Evolutionary conservation across 1,140 invertebrate species (phyloP), one percentile per base, ranked within the genome.

Genomic region (Lucilia sericata): DNA sequence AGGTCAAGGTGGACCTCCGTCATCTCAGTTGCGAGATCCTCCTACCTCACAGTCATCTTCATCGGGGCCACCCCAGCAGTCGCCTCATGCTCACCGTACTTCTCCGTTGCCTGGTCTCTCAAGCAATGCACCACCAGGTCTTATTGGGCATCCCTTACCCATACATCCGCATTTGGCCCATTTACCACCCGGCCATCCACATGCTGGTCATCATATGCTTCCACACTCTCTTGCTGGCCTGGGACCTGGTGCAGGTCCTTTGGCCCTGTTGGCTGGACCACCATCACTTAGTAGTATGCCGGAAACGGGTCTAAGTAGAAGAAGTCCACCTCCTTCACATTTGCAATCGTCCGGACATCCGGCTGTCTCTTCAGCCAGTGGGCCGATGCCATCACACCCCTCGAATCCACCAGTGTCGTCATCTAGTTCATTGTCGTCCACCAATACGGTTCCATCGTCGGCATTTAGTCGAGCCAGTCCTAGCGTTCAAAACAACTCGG

Each of bases 401-500:
- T 65, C 55, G 19, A 51, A 74, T 12, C 83, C 75, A 0, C 47
- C 83, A 36, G 86, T 86, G 80, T 87, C 88, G 49, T 85, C 86
- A 47, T 86, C 88, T 17, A 86, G 84, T 84, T 82, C 87, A 34
- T 55, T 85, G 10, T 86, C 86, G 49, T 88, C 86, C 82, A 89
- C 90, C 84, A 86, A 85, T 17, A 91, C 90, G 83, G 89, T 90
- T 86, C 89, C 89, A 84, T 91, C 89, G 74, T 91, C 90, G 70
- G 90, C 90, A 85, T 91, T 91, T 82, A 91, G 90, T 85, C 89
- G 90, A 30, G 89, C 90, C 85, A 91, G 90, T 86, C 90, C 90
- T 76, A 91, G 88, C 86, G 89, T 91, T 12, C 90, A 91, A 86
- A 87, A 88, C 21, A 88, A 85, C 14, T 84, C 85, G 2, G 82